These are phyloP conservation scores for Lacerta bilineata DNA, from an alignment of 2,797 vertebrate species.

Conservation along the genomic window DNA sequence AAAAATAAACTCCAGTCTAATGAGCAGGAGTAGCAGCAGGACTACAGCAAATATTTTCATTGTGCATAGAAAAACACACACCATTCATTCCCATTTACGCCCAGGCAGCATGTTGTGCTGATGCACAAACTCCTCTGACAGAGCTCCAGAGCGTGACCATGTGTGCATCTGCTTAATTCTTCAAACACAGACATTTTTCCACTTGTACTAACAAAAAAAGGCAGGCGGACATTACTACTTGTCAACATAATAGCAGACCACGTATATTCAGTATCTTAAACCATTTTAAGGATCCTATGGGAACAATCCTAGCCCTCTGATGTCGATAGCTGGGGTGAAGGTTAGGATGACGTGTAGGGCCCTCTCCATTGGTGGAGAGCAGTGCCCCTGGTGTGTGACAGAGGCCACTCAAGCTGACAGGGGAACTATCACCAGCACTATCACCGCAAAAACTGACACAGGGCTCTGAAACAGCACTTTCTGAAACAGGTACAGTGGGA, in stretches of 20 bases:
- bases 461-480: too few species aligned
- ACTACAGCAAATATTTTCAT: constrained; percentile 14
- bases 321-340: neutral
- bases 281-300: neutral
- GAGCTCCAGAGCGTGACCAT: neutral
- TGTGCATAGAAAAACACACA: constrained; percentile 2
- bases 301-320: neutral
- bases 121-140: neutral
- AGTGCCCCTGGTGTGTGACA: too few species aligned
- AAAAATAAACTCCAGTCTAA: neutral
- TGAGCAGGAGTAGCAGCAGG: constrained; percentile 1
- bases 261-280: neutral
- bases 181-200: neutral
- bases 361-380: too few species aligned
- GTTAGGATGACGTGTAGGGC: neutral
- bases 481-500: too few species aligned
- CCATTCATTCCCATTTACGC: constrained; percentile 17
- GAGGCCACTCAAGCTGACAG: too few species aligned
- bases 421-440: too few species aligned
- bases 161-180: neutral
- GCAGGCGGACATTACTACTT: neutral
- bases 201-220: neutral
- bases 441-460: too few species aligned
- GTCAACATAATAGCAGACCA: neutral
- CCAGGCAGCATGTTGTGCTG: neutral